Base-by-base conservation (phyloP, 2,113 vertebrate genomes). In the Sminthopsis crassicaudata region DNA sequence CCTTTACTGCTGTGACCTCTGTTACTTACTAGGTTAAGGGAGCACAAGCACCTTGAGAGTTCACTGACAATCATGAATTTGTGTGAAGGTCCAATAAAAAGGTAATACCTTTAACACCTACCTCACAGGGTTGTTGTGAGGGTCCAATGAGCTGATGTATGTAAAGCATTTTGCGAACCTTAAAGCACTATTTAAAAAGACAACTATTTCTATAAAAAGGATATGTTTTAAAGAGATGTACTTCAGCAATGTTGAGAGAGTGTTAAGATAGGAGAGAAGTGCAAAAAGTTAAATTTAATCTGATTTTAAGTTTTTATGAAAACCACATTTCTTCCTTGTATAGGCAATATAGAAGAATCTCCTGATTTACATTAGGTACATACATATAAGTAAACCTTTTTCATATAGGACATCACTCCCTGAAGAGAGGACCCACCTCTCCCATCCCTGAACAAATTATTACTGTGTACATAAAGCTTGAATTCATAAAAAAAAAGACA, bases 21-120 rank as follows among this genome's bases (percentile, higher is more conserved):
- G 24, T 95, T 76, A 76, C 36, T 95, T 76, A 76, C 36, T 76
- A 76, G 67, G 67, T 76, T 96, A 96, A 95, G 93, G 90, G 7
- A 91, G 22, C 93, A 16, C 30, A 94, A 89, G 23, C 95, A 93
- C 92, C 97, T 97, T 95, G 94, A 94, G 67, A 76, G 36, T 89
- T 94, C 96, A 92, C 90, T 10, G 89, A 88, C 92, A 96, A 95
- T 76, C 52, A 30, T 89, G 46, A 95, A 53, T 97, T 96, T 94
- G 93, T 3, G 25, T 94, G 60, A 92, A 90, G 53, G 90, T 95
- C 1, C 92, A 93, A 6, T 91, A 95, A 96, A 92, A 96, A 76
- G 4, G 53, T 46, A 60, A 46, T 27, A 90, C 10, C 92, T 76
- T 92, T 93, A 30, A 36, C 95, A 95, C 91, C 25, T 11, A 53